Evolutionary conservation across 2,113 vertebrate genomes (phyloP).

Genomic region (Sitta europaea): DNA sequence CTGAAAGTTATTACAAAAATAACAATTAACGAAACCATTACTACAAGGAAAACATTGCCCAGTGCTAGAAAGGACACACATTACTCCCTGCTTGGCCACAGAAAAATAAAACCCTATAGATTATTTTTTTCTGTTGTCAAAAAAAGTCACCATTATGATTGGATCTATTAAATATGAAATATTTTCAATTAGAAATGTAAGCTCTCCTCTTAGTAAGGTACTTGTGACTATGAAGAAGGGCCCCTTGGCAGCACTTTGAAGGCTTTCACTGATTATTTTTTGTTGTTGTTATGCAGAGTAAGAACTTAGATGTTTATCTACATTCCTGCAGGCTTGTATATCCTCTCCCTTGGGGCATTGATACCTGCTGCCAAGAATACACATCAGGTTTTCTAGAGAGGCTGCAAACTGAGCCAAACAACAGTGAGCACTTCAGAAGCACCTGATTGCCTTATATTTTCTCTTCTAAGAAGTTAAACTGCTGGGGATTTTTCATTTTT

Average conservation of each 20-base stretch:
- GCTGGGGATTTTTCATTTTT: neutral
- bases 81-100: neutral
- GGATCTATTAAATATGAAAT: neutral
- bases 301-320: constrained; percentile 17
- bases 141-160: neutral
- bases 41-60: neutral
- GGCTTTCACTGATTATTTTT: neutral
- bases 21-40: neutral
- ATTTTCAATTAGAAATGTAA: neutral
- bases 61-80: neutral
- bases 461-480: neutral
- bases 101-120: neutral
- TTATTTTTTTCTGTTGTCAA: neutral
- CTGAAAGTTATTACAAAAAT: neutral
- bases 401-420: neutral
- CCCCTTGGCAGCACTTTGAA: neutral
- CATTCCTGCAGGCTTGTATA: constrained; percentile 39
- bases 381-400: neutral
- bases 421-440: neutral
- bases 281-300: neutral
- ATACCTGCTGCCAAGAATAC: neutral
- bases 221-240: neutral
- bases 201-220: neutral
- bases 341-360: neutral
- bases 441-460: neutral